Evolutionary conservation across 2,113 vertebrate genomes (phyloP), one percentile per base, ranked within the genome.

Genomic region (Tinamus guttatus): DNA sequence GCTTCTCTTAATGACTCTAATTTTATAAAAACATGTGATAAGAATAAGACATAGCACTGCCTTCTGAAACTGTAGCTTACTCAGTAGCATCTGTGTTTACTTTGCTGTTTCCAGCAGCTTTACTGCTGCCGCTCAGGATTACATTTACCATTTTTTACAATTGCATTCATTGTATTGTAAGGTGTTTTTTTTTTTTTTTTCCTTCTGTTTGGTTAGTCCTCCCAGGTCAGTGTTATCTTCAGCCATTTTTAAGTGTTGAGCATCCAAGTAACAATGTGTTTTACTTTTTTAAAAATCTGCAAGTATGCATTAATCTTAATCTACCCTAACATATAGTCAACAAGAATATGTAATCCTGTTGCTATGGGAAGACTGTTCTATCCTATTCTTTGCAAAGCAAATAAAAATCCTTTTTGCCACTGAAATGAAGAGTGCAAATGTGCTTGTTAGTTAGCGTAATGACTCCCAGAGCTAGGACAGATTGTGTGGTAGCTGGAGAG

Each of bases 41-140:
- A 43, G 13, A 36, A 8, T 52, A 70, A 27, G 9, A 3, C 34
- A 14, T 78, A 25, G 20, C 49, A 24, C 32, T 81, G 1, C 41
- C 5, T 69, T 9, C n/a, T 20, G 38, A 21, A 70, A 20, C 2
- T 60, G 24, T 77, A 8, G 19, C 5, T 92, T 70, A 11, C 34
- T 0, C 7, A 32, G 14, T 56, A 7, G 6, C 7, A 7, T 5
- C 3, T 30, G 0, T 65, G 18, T 65, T 81, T 38, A 8, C 36
- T 71, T 38, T 52, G 28, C 49, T 38, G 34, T 22, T 49, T 49
- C 49, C 49, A 22, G 21, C 21, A 56, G 9, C 43, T 45, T 77
- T 56, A 45, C 18, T 65, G 3, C 34, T 85, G 70, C 1, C 12
- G 32, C 41, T 71, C 47, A 68, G 52, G 41, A 20, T 82, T 92